These are phyloP conservation scores for Smithornis capensis DNA, from an alignment of 2,113 vertebrate genomes.

Conservation along the genomic window DNA sequence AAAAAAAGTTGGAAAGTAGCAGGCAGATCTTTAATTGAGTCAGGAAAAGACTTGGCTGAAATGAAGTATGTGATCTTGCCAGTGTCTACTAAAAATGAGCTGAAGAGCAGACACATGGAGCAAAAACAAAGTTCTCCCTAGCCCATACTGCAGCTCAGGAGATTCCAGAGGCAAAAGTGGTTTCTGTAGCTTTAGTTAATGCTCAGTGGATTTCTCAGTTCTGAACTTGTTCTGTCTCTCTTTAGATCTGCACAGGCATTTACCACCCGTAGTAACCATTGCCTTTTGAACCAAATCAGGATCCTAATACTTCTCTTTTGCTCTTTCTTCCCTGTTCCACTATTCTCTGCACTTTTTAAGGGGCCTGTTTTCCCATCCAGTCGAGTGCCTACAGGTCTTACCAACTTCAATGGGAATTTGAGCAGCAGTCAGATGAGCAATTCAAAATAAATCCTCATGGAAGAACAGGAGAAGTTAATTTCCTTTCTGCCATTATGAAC, in stretches of 20 bases:
- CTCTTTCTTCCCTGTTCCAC: background rate
- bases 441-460: background rate
- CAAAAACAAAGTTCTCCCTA: background rate
- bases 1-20: background rate
- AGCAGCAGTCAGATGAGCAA: background rate
- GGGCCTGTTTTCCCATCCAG: background rate
- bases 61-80: background rate
- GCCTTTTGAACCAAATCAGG: background rate
- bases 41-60: background rate
- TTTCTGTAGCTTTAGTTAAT: background rate
- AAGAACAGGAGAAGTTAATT: background rate
- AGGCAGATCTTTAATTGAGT: background rate
- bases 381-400: background rate
- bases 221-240: background rate
- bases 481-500: background rate
- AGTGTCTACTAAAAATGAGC: background rate
- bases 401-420: background rate
- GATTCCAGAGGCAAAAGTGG: background rate
- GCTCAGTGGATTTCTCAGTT: background rate
- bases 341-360: background rate
- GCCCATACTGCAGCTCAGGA: background rate
- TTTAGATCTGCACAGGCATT: background rate
- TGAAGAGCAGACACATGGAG: background rate
- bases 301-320: background rate
- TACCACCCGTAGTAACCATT: background rate